Percentiles rank a stretch among this genome's conserved stretches.
phyloP scores from a whole-genome alignment of 2,113 vertebrate species.

The Sinocyclocheilus grahami region DNA sequence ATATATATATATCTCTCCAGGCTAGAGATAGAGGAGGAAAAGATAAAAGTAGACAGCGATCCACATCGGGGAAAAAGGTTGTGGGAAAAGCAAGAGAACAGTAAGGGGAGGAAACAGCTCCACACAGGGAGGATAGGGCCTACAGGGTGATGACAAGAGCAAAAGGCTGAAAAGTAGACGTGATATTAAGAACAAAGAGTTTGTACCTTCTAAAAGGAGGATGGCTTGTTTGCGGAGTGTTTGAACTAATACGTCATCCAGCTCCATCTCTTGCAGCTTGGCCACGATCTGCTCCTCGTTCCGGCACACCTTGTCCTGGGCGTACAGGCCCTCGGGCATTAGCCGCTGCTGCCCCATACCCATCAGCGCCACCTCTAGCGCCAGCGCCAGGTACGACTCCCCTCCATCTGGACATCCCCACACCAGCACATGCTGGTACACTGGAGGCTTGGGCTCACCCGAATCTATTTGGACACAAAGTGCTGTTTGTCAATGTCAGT shows the following conservation, averaged over 20 bases:
- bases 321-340: conserved; percentile 96
- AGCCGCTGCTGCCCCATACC: conserved; percentile 98
- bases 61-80: conserved; percentile 24
- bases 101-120: background rate
- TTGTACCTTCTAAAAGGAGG: conserved; percentile 90
- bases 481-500: background rate
- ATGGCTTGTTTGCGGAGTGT: conserved; percentile 91
- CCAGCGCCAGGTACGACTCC: conserved; percentile 94
- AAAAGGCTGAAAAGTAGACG: background rate
- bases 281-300: conserved; percentile 96
- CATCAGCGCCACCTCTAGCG: conserved; percentile 95
- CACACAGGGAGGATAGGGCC: background rate
- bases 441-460: conserved; percentile 86
- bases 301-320: conserved; percentile 97
- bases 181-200: background rate
- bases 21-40: background rate
- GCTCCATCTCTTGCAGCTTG: conserved; percentile 92
- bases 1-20: background rate
- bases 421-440: conserved; percentile 91
- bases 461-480: conserved; percentile 74
- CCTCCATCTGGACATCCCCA: conserved; percentile 78
- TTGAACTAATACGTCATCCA: conserved; percentile 90
- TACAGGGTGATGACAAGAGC: background rate
- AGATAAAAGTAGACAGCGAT: conserved; percentile 21
- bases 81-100: conserved; percentile 16